phyloP scores from a whole-genome alignment of 1,140 invertebrate species.

The Ceratosolen solmsi region DNA sequence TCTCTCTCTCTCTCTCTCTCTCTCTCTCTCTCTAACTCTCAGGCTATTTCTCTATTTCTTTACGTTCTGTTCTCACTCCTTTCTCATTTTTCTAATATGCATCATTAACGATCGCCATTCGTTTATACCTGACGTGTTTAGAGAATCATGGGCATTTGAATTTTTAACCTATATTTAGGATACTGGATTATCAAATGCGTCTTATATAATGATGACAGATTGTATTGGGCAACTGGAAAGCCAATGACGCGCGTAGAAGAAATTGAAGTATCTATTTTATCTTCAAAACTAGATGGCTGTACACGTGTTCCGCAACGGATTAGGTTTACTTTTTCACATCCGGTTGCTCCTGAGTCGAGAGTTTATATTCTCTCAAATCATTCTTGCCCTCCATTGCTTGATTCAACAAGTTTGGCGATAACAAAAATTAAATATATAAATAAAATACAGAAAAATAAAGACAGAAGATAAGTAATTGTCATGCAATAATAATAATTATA shows the following conservation, averaged over 20 bases:
- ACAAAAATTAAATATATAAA: too few relatives aligned
- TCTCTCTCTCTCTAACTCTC: not conserved
- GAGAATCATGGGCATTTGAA: not conserved
- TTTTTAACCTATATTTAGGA: not conserved
- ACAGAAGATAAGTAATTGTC: too few relatives aligned
- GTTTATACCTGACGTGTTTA: not conserved
- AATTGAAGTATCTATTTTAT: not conserved
- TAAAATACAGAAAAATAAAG: too few relatives aligned
- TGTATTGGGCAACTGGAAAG: too few relatives aligned
- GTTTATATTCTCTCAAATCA: not conserved
- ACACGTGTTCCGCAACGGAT: not conserved
- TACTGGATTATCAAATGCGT: not conserved
- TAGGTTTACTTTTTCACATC: not conserved
- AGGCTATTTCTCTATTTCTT: not conserved
- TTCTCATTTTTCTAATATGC: not conserved
- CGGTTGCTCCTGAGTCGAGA: not conserved
- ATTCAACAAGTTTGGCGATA: too few relatives aligned
- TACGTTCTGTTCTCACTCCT: not conserved
- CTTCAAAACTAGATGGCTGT: not conserved
- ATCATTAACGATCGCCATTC: not conserved
- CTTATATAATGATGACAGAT: too few relatives aligned
- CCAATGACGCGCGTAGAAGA: not conserved
- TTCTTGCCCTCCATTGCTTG: too few relatives aligned
- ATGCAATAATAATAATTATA: too few relatives aligned
- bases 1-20: slow-evolving; percentile 37